phyloP scores from a whole-genome alignment of 2,888 invertebrate species.

The Plusia festucae region DNA sequence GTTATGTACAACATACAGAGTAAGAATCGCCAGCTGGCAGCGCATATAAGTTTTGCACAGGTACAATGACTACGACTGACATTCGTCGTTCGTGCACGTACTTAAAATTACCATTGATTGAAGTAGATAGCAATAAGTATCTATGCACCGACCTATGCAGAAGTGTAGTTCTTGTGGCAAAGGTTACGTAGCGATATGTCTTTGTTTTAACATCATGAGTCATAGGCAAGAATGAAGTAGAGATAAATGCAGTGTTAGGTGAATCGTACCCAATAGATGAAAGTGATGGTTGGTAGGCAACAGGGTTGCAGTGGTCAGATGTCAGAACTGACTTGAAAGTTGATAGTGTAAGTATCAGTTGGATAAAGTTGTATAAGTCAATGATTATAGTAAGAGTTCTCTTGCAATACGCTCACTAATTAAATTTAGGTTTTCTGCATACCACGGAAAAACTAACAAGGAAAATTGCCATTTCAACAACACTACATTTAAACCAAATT shows the following conservation, averaged over 20 bases:
- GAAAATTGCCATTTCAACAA: too few species aligned
- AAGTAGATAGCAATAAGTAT: background rate
- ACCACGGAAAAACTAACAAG: background rate
- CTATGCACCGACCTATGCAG: background rate
- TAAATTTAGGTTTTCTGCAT: background rate
- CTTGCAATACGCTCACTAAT: background rate
- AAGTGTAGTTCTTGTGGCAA: slow-evolving; percentile 10
- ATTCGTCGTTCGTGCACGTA: background rate
- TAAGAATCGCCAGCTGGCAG: slow-evolving; percentile 4
- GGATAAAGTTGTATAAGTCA: slow-evolving; percentile 5
- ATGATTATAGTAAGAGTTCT: background rate
- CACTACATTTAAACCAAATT: too few species aligned
- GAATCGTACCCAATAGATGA: slow-evolving; percentile 38
- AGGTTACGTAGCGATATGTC: slow-evolving; percentile 20
- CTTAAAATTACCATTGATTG: background rate
- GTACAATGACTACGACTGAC: background rate
- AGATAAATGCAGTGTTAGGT: slow-evolving; percentile 34
- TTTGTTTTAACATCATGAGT: slow-evolving; percentile 21
- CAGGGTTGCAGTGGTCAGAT: slow-evolving; percentile 20
- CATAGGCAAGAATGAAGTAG: slow-evolving; percentile 35
- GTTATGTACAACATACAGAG: slow-evolving; percentile 83
- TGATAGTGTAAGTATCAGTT: background rate
- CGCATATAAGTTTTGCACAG: background rate
- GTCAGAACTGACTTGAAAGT: slow-evolving; percentile 1
- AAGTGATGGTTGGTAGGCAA: slow-evolving; percentile 34